Conservation (phyloP, 2,113 vertebrate species). For the Leptobrachium ailaonicum region DNA sequence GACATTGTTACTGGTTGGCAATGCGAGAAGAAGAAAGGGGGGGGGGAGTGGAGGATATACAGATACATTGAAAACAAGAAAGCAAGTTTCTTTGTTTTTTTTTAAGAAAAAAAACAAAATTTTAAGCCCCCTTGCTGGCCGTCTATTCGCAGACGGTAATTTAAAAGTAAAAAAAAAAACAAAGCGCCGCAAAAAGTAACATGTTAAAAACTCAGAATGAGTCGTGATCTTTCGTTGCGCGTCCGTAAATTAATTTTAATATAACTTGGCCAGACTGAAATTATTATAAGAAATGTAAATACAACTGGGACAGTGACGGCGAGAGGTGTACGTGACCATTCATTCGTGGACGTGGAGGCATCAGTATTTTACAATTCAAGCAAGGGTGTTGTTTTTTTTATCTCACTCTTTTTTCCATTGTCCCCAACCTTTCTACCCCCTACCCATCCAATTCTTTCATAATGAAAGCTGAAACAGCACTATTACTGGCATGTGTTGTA, state of each 20-base stretch:
- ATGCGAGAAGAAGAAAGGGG: no score
- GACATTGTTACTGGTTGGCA: conserved; percentile 44
- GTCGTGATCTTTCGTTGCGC: conserved; percentile 7
- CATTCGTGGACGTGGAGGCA: conserved; percentile 58
- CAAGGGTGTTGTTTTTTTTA: no score
- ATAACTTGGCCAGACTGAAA: conserved; percentile 24
- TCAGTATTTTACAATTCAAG: conserved; percentile 69
- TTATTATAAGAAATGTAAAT: conserved; percentile 29
- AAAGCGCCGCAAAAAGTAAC: no score
- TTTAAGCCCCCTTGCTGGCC: no score
- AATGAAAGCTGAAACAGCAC: conserved; percentile 45
- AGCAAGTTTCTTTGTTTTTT: conserved; percentile 31
- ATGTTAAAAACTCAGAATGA: not conserved
- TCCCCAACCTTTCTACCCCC: not conserved
- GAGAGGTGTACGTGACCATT: conserved; percentile 54
- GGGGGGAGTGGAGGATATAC: conserved; percentile 13
- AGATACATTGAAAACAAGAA: conserved; percentile 16
- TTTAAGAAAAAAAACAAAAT: conserved; percentile 27
- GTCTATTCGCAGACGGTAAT: conserved; percentile 14
- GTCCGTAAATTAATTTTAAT: conserved; percentile 25
- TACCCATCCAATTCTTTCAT: not conserved
- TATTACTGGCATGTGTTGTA: not conserved
- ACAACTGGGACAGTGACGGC: conserved; percentile 40
- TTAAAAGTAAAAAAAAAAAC: conserved; percentile 4
- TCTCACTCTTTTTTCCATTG: no score